phyloP scores from a whole-genome alignment of 2,888 invertebrate genomes.

The Tyria jacobaeae region DNA sequence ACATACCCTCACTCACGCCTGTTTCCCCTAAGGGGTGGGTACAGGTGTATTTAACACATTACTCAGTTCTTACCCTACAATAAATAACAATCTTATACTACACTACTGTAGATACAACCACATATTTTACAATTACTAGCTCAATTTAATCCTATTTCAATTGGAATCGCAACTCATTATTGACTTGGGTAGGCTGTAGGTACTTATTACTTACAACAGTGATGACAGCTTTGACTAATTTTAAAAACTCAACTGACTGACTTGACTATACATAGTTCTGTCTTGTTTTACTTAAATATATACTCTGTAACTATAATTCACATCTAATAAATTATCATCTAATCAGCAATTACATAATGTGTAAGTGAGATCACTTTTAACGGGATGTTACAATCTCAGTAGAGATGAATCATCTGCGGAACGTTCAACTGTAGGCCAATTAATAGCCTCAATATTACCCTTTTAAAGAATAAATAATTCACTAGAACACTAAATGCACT shows the following conservation, averaged over 20 bases:
- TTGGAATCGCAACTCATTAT: constrained; percentile 7
- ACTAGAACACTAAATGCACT: constrained; percentile 51
- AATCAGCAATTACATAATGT: constrained; percentile 56
- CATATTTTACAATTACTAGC: constrained; percentile 47
- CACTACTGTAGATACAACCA: constrained; percentile 55
- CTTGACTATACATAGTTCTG: constrained; percentile 1
- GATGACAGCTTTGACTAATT: neutral
- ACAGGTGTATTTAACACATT: no score
- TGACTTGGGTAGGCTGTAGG: neutral
- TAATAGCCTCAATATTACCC: constrained; percentile 40
- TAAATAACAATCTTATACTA: constrained; percentile 75
- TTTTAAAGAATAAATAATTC: constrained; percentile 38
- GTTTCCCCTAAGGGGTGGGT: no score
- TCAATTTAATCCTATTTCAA: constrained; percentile 4
- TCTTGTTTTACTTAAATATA: constrained; percentile 5
- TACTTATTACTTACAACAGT: constrained; percentile 2
- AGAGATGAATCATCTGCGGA: constrained; percentile 34
- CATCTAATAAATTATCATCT: constrained; percentile 33
- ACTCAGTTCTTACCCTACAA: constrained; percentile 67
- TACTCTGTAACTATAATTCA: constrained; percentile 24
- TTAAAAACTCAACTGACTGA: neutral
- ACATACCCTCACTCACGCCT: no score
- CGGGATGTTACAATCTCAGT: constrained; percentile 37
- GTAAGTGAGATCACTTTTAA: constrained; percentile 74
- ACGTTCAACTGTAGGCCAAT: constrained; percentile 41